Conservation (phyloP, 2,888 invertebrate species). For the Abrostola triplasia region DNA sequence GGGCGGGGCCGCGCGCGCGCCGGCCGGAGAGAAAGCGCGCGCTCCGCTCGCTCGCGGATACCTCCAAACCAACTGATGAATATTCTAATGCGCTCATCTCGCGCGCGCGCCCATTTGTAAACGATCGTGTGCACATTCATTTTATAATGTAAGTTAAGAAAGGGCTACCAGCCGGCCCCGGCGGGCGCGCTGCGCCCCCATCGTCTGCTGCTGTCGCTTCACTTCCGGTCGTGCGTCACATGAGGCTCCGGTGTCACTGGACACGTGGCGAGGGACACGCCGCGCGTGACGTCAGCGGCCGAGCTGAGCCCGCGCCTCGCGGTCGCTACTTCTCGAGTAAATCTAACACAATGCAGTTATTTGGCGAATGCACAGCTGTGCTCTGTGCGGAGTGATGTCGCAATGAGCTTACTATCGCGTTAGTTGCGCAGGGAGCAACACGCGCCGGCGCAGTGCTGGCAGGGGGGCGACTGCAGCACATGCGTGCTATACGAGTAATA, state of each 20-base stretch:
- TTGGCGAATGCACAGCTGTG: background rate
- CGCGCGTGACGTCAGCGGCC: background rate
- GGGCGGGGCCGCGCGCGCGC: background rate
- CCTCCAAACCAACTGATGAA: conserved; percentile 14
- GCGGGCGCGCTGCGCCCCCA: background rate
- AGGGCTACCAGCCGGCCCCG: background rate
- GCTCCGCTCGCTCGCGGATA: background rate
- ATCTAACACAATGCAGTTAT: background rate
- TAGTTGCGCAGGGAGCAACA: background rate
- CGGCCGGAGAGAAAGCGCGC: conserved; percentile 30
- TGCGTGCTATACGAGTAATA: no score
- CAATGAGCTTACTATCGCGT: background rate
- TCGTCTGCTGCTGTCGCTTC: no score
- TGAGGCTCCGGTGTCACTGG: background rate
- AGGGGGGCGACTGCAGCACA: background rate
- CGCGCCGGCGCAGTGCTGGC: background rate
- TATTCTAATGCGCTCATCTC: conserved; percentile 25
- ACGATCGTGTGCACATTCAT: conserved; percentile 1
- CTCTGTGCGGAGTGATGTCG: background rate
- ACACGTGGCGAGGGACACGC: no score
- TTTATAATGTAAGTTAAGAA: no score
- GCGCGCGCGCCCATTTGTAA: conserved; percentile 14
- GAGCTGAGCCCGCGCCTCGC: background rate
- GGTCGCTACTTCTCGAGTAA: background rate
- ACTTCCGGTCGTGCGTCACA: background rate